Base-by-base conservation (phyloP, 2,113 vertebrate genomes). In the Fulica atra region DNA sequence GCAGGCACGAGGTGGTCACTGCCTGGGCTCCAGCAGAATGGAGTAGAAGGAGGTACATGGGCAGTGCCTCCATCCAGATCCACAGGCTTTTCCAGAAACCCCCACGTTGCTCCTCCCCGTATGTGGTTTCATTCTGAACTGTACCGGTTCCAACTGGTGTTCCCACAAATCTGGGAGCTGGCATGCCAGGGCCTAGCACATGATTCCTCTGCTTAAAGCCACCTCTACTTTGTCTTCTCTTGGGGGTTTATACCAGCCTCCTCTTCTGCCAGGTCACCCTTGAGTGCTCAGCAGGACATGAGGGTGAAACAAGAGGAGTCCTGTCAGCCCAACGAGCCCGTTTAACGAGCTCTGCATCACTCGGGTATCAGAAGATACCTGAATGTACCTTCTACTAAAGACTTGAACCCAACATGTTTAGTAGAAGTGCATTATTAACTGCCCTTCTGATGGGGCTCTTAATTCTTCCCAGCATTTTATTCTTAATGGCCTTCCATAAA, bases 201-300 rank as follows among this genome's bases (percentile, higher is more conserved):
- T 8, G 4, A 46, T 69, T 61, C 60, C 23, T 72, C 48, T 54
- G 15, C 48, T 68, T 44, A 44, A 44, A 61, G 14, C 29, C 53
- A 28, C 33, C 12, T 61, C 16, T 36, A 3, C 23, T 72, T 64
- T 59, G 10, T 19, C 31, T 77, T 69, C 33, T 72, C 20, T 76
- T 29, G 61, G 63, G 35, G 33, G 28, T 93, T 84, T 31, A 18
- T 50, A 19, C 25, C 31, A 21, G 7, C 31, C 42, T 29, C 70
- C 70, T 64, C 28, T 56, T 79, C 40, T 64, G 35, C 54, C 54
- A 25, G 31, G 50, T 35, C 44, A 5, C 48, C 24, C 8, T 4
- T 20, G 20, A 29, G 23, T 57, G 13, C 28, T 0, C 14, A 50
- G 38, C 53, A 70, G 16, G n/a, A 28, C 0, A 2, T 12, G 18